Evolutionary conservation across 2,888 invertebrate species (phyloP).

Genomic region (Smittia aterrima): DNA sequence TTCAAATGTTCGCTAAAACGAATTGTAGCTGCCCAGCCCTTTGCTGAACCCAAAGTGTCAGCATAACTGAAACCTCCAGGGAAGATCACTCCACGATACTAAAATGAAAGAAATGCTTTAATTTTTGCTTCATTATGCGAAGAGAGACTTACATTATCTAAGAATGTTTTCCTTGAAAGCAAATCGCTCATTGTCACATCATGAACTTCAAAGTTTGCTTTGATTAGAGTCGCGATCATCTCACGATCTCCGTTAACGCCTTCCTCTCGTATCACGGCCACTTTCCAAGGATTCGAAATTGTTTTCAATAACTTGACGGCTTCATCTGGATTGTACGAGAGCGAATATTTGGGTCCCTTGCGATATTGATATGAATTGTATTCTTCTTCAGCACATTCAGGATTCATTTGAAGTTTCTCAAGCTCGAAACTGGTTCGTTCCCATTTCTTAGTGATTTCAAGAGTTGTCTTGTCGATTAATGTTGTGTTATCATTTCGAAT

Average conservation of each 20-base stretch:
- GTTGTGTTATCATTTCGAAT: conserved; percentile 55
- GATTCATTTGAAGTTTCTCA: conserved; percentile 81
- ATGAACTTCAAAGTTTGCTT: conserved; percentile 88
- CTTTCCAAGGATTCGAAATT: conserved; percentile 57
- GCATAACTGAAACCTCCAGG: conserved; percentile 92
- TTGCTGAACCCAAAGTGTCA: conserved; percentile 93
- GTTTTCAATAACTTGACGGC: conserved; percentile 51
- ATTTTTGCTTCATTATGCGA: background rate
- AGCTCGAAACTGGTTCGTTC: conserved; percentile 92
- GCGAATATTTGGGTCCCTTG: conserved; percentile 68
- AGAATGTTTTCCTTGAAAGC: conserved; percentile 63
- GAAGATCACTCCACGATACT: conserved; percentile 39
- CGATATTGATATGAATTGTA: conserved; percentile 67
- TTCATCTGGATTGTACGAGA: conserved; percentile 68
- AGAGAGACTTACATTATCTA: conserved; percentile 56
- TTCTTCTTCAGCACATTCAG: conserved; percentile 76
- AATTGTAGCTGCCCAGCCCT: conserved; percentile 96
- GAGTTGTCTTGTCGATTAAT: conserved; percentile 63
- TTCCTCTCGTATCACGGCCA: conserved; percentile 94
- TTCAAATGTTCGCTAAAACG: conserved; percentile 74
- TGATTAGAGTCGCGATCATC: conserved; percentile 87
- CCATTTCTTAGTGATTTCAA: conserved; percentile 79
- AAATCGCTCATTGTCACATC: conserved; percentile 95
- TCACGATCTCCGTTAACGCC: conserved; percentile 93
- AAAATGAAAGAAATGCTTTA: background rate